Percentiles rank a stretch among this genome's conserved stretches.
Conservation (phyloP, 2,113 vertebrate genomes). For the Rhagologus leucostigma region DNA sequence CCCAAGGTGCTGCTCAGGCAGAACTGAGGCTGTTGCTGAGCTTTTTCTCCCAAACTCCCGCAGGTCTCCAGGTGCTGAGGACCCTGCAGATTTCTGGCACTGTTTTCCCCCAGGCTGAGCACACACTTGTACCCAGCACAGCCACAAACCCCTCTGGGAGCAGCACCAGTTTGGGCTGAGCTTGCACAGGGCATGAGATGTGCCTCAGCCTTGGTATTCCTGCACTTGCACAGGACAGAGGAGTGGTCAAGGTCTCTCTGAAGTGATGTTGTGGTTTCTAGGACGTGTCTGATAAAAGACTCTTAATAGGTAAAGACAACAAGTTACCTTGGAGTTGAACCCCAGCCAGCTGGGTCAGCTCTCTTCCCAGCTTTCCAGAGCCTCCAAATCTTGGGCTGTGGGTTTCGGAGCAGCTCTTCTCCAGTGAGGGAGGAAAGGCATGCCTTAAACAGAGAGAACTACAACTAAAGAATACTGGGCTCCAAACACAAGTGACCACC, state of each 20-base stretch:
- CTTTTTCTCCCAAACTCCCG: background rate
- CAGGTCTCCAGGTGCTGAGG: background rate
- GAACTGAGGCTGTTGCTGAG: background rate
- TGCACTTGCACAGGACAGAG: background rate
- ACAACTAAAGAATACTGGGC: background rate
- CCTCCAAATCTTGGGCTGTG: background rate
- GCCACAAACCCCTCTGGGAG: background rate
- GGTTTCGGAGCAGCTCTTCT: background rate
- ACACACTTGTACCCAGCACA: background rate
- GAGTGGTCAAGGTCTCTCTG: background rate
- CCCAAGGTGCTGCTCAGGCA: background rate
- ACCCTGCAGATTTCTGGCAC: background rate
- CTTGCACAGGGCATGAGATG: fast-evolving
- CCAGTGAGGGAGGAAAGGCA: background rate
- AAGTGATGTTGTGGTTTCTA: background rate
- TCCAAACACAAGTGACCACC: background rate
- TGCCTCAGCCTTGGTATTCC: background rate
- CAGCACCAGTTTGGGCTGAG: background rate
- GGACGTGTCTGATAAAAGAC: background rate
- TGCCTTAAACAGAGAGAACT: background rate
- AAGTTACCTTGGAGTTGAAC: background rate
- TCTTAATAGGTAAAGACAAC: background rate
- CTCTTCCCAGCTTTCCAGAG: background rate
- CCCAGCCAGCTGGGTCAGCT: background rate
- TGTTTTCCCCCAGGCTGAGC: background rate